Conservation (phyloP, 2,888 invertebrate species). For the Monoplex corrugatus region DNA sequence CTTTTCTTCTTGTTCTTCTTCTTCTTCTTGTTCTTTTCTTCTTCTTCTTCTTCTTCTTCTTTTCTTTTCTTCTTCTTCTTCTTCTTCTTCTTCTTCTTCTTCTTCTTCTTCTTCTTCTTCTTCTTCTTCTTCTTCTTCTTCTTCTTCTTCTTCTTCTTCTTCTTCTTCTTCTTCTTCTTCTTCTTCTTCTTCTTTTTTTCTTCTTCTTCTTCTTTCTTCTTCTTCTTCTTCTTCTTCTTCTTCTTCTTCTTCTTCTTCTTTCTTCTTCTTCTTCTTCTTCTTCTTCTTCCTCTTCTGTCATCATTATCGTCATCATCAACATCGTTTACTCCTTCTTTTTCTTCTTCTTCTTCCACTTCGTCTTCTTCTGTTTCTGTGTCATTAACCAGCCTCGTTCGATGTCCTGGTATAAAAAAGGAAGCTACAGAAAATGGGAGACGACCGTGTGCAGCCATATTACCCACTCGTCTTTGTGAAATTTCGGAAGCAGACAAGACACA, state of each 20-base stretch:
- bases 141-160: not conserved
- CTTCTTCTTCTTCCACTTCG: not conserved
- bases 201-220: not conserved
- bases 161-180: not conserved
- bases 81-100: constrained; percentile 29
- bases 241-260: not conserved
- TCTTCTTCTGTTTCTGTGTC: not conserved
- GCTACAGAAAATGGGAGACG: too few species aligned
- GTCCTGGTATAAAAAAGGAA: too few species aligned
- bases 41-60: not conserved
- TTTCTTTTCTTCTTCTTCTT: not conserved
- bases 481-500: too few species aligned
- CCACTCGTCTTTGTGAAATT: too few species aligned
- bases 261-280: too few species aligned
- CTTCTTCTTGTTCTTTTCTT: not conserved
- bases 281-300: too few species aligned
- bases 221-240: not conserved
- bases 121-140: constrained; percentile 42
- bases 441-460: too few species aligned
- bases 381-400: too few species aligned
- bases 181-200: not conserved
- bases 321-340: not conserved
- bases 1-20: not conserved
- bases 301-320: too few species aligned
- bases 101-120: constrained; percentile 46